Evolutionary conservation across 2,113 vertebrate genomes (phyloP).

Genomic region (Ptilonorhynchus violaceus): DNA sequence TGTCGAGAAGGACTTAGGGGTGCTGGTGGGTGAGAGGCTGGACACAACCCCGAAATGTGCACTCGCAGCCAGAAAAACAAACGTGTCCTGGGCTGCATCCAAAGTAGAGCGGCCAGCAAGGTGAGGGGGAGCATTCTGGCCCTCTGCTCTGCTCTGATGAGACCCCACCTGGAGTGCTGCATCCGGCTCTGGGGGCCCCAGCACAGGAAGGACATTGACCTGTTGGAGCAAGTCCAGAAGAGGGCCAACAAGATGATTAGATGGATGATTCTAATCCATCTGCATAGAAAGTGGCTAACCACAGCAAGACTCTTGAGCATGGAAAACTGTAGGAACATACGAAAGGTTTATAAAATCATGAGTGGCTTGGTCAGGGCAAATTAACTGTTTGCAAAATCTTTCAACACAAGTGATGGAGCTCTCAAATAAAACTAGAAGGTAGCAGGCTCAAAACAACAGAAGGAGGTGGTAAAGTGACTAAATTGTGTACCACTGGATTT

Average conservation of each 20-base stretch:
- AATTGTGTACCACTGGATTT: neutral
- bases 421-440: neutral
- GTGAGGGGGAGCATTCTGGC: neutral
- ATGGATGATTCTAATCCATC: neutral
- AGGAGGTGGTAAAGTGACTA: neutral
- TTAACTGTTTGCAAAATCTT: neutral
- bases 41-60: neutral
- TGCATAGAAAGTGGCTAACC: neutral
- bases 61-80: neutral
- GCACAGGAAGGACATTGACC: neutral
- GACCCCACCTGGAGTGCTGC: neutral
- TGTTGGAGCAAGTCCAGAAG: fast-evolving
- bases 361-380: neutral
- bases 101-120: neutral
- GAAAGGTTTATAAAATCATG: neutral
- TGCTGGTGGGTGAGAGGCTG: neutral
- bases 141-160: neutral
- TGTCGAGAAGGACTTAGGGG: fast-evolving
- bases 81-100: neutral
- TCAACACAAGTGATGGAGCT: neutral
- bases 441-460: neutral
- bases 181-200: fast-evolving
- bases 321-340: neutral
- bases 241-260: neutral
- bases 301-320: neutral